These are phyloP conservation scores for Drosophila repletoides DNA, from an alignment of 1,140 invertebrate species.

Conservation along the genomic window DNA sequence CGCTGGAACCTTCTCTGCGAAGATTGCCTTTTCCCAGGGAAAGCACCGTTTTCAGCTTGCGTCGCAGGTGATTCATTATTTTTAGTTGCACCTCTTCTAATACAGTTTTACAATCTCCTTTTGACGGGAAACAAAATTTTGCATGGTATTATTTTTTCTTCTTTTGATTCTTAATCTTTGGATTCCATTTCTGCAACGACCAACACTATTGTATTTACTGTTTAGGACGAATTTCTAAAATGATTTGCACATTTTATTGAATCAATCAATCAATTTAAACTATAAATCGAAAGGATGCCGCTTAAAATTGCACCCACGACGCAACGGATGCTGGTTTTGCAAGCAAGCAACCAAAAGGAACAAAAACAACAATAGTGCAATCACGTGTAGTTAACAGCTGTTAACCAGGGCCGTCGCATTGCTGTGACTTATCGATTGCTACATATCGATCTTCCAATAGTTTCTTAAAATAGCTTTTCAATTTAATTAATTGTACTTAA, in stretches of 20 bases:
- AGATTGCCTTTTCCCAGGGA: conserved; percentile 13
- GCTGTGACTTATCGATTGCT: not conserved
- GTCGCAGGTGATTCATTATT: conserved; percentile 27
- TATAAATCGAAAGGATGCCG: not conserved
- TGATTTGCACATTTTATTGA: conserved; percentile 5
- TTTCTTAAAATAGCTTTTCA: not conserved
- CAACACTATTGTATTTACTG: not conserved
- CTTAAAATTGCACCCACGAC: conserved; percentile 6
- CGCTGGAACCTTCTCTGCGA: not conserved
- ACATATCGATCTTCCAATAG: not conserved
- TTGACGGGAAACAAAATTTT: conserved; percentile 22
- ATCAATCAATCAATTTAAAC: not conserved
- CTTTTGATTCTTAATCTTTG: not conserved
- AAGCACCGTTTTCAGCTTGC: conserved; percentile 22
- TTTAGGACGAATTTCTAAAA: conserved; percentile 6
- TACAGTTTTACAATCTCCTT: no score
- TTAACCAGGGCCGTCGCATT: conserved; percentile 7
- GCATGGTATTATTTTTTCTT: conserved; percentile 27
- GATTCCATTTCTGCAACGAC: conserved; percentile 8
- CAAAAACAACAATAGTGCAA: conserved; percentile 48
- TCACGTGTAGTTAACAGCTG: conserved; percentile 64
- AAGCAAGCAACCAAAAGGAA: conserved; percentile 41
- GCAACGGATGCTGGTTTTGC: conserved; percentile 25
- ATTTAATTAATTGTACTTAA: no score
- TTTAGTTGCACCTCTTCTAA: not conserved